A percentile compares a stretch with the other conserved stretches of the same genome.
Evolutionary conservation across 2,797 vertebrate species (phyloP).

Genomic region (Takifugu ocellatus): DNA sequence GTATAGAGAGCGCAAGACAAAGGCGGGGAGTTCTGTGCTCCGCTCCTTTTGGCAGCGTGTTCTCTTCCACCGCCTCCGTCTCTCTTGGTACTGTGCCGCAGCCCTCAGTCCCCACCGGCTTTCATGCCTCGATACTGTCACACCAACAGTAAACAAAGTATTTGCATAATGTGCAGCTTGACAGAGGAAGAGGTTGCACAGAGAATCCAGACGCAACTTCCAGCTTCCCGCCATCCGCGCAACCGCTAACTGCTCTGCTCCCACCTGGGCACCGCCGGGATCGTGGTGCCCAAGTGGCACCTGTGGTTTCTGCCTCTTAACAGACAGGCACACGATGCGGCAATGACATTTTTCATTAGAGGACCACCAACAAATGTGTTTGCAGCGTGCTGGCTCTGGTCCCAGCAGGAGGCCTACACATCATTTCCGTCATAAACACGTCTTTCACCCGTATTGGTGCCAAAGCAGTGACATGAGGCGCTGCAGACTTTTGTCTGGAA

Average conservation of each 20-base stretch:
- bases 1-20: constrained; percentile 20
- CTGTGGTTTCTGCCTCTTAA: constrained; percentile 47
- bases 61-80: constrained; percentile 28
- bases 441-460: constrained; percentile 28
- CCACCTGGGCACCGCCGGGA: constrained; percentile 31
- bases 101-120: constrained; percentile 55
- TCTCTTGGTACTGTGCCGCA: constrained; percentile 58
- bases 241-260: constrained; percentile 36
- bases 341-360: constrained; percentile 58
- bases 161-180: constrained; percentile 70
- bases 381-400: constrained; percentile 15
- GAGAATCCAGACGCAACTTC: constrained; percentile 57
- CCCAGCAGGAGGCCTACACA: constrained; percentile 24
- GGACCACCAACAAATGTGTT: constrained; percentile 2
- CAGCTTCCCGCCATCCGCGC: constrained; percentile 39
- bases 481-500: constrained; percentile 55
- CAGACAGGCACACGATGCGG: constrained; percentile 58
- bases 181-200: constrained; percentile 55
- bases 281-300: constrained; percentile 44
- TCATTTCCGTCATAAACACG: constrained; percentile 47
- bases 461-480: constrained; percentile 56
- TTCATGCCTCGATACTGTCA: constrained; percentile 62
- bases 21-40: constrained; percentile 38
- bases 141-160: constrained; percentile 66
- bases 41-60: constrained; percentile 43